Base-by-base conservation (phyloP, 2,797 vertebrate genomes). In the Malacoraja senta region DNA sequence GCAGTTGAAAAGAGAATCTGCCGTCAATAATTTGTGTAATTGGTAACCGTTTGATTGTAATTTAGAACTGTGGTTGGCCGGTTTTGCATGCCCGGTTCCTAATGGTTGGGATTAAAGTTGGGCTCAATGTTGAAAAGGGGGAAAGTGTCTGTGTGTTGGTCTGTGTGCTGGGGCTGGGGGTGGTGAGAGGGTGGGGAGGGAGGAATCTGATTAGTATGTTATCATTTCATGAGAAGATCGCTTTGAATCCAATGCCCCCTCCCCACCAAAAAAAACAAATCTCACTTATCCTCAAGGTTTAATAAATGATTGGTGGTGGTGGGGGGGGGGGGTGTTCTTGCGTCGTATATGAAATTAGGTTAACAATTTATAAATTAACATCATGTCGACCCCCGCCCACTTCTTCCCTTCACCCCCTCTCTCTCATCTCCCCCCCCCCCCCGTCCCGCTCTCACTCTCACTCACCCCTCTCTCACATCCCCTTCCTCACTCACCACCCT, bases 11-110 rank as follows among this genome's bases (percentile, higher is more conserved):
- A 99, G 98, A 99, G 98, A 99, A 99, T 99, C 98, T 98, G 98
- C 98, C 98, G 98, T 99, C 98, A 99, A 99, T 99, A 99, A 99
- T 99, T 99, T 99, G 98, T 99, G 99, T 99, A 99, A 99, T 99
- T 99, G 99, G 98, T 98, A 99, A 99, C 98, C 98, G 98, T 99
- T 99, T 99, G 98, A 99, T 99, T 99, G 99, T 99, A 99, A 99
- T 99, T 99, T 99, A 99, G 98, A 99, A 98, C 98, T 98, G 98
- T 97, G 98, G 98, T 98, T 98, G 98, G 98, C 99, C 98, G 98
- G 98, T 98, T 97, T 98, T 96, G 98, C 98, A 99, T 99, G 98
- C 98, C 98, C 99, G 99, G 99, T 99, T 99, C 98, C 98, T 99
- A 99, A 99, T 99, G 98, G 99, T 98, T 99, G 97, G 98, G 98